Conservation (phyloP, 2,797 vertebrate species). For the Phrynocephalus guinanensis region DNA sequence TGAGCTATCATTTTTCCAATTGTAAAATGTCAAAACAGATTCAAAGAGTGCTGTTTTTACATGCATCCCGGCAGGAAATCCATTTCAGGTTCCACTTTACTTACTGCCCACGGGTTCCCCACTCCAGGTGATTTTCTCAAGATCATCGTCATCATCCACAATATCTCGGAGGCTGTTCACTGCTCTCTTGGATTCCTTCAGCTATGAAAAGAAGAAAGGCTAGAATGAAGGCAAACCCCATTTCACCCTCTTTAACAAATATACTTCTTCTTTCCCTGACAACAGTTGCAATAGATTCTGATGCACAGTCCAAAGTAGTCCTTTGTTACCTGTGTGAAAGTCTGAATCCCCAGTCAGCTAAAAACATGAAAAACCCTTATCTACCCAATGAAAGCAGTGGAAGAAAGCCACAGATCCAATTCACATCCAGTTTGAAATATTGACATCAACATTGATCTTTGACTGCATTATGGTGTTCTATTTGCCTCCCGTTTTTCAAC, state of each 20-base stretch:
- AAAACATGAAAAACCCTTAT: neutral
- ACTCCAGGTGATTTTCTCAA: slow-evolving; percentile 94
- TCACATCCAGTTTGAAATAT: rapidly evolving
- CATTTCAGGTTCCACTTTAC: slow-evolving; percentile 57
- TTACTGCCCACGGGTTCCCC: slow-evolving; percentile 95
- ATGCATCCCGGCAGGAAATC: neutral
- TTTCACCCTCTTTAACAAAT: neutral
- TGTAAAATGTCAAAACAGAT: neutral
- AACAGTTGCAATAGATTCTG: neutral
- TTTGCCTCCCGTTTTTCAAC: neutral
- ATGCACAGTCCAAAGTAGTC: neutral
- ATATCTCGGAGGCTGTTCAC: slow-evolving; percentile 89
- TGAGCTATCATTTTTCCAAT: neutral
- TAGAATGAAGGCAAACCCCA: neutral
- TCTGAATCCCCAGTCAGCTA: neutral
- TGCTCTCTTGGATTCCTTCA: slow-evolving; percentile 91
- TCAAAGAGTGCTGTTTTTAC: neutral
- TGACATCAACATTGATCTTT: rapidly evolving
- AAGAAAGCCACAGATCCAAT: neutral
- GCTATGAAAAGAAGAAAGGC: slow-evolving; percentile 71
- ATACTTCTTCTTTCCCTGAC: neutral
- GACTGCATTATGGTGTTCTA: neutral
- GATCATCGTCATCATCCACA: slow-evolving; percentile 86
- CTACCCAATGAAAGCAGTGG: neutral
- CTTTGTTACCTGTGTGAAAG: neutral